phyloP scores from a whole-genome alignment of 2,113 vertebrate genomes.

The Progne subis region DNA sequence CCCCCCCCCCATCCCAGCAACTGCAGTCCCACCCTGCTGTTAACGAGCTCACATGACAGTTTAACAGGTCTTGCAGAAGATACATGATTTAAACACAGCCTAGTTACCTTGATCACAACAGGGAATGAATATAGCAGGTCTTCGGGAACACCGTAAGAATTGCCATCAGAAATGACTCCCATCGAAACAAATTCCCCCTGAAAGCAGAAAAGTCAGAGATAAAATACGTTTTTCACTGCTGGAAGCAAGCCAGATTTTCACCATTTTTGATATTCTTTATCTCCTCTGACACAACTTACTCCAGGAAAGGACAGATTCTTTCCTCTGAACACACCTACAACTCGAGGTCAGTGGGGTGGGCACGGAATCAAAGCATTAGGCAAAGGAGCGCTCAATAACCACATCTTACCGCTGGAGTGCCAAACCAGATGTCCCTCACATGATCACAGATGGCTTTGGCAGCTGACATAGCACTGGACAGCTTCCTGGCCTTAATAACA shows the following conservation, averaged over 20 bases:
- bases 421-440: constrained; percentile 92
- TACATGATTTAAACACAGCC: neutral
- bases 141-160: constrained; percentile 86
- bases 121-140: constrained; percentile 97
- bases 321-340: neutral
- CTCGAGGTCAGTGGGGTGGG: neutral
- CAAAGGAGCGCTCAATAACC: neutral
- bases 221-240: neutral
- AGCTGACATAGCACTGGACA: constrained; percentile 98
- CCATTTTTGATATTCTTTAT: neutral
- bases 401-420: constrained; percentile 86
- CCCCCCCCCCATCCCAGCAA: neutral
- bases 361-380: neutral
- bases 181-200: constrained; percentile 95
- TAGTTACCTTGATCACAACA: constrained; percentile 88
- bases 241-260: neutral
- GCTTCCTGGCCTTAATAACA: constrained; percentile 94
- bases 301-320: neutral
- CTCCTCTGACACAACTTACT: neutral
- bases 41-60: neutral
- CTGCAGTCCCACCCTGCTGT: neutral
- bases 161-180: constrained; percentile 94
- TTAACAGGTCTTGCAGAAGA: neutral
- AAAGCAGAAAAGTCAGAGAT: neutral
- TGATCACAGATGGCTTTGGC: constrained; percentile 98